A percentile compares a stretch with the other conserved stretches of the same genome.
These are phyloP conservation scores for Apocheima hispidaria DNA, from an alignment of 2,888 invertebrate species.

Conservation along the genomic window DNA sequence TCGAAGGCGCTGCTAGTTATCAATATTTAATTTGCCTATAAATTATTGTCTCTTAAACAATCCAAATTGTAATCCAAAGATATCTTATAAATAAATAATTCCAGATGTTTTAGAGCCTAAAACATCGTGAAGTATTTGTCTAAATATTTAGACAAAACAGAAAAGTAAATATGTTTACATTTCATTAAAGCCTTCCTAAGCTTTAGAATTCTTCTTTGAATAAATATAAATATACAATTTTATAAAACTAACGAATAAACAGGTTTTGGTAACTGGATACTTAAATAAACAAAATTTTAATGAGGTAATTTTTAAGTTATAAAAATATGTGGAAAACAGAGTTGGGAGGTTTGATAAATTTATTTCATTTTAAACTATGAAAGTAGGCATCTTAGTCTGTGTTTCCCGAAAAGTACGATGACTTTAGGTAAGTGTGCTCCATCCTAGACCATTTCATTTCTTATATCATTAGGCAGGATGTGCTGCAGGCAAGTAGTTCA, in stretches of 20 bases:
- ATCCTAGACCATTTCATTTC: no score
- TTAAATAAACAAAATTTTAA: slow-evolving; percentile 13
- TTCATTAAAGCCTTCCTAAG: slow-evolving; percentile 30
- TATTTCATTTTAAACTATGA: no score
- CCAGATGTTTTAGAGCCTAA: slow-evolving; percentile 7
- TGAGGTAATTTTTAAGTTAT: slow-evolving; percentile 13
- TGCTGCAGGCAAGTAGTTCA: no score
- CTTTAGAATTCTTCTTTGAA: slow-evolving; percentile 2
- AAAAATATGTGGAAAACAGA: slow-evolving; percentile 4
- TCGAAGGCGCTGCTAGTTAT: not conserved
- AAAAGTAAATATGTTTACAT: slow-evolving; percentile 20
- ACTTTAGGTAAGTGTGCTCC: no score
- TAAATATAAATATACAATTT: slow-evolving; percentile 12
- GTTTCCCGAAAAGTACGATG: no score
- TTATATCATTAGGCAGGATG: no score
- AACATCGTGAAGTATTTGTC: no score
- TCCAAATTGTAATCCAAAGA: not conserved
- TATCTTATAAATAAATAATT: slow-evolving; percentile 17
- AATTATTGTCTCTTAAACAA: not conserved
- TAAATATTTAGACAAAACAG: slow-evolving; percentile 6
- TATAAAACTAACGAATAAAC: slow-evolving; percentile 2
- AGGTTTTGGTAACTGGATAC: not conserved
- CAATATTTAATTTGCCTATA: not conserved
- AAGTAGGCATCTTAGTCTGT: no score
- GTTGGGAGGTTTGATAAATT: no score